phyloP scores from a whole-genome alignment of 2,888 invertebrate species.

The Lamellibrachia columna region DNA sequence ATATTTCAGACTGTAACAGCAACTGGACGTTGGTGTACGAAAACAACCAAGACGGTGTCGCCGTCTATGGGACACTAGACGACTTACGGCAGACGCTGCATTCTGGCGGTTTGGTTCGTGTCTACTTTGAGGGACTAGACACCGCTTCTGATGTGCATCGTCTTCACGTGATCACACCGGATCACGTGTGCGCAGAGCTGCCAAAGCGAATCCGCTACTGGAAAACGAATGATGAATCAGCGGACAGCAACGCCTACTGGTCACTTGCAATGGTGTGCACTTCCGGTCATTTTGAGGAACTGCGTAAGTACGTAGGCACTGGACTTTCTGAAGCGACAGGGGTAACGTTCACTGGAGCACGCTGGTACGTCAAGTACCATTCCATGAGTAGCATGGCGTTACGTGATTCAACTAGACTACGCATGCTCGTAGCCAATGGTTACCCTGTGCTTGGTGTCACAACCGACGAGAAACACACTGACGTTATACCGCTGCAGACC shows the following conservation, averaged over 20 bases:
- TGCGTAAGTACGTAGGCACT: neutral
- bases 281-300: conserved; percentile 2
- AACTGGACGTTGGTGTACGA: neutral
- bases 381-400: neutral
- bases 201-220: neutral
- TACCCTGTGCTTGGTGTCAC: neutral
- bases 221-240: neutral
- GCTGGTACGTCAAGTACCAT: neutral
- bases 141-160: neutral
- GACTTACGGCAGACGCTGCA: neutral
- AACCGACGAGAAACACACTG: neutral
- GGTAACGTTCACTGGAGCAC: neutral
- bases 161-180: neutral
- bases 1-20: neutral
- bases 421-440: neutral
- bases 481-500: neutral
- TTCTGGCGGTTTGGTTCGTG: neutral
- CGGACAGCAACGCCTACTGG: conserved; percentile 2
- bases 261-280: neutral
- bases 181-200: neutral
- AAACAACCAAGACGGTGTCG: neutral
- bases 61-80: neutral
- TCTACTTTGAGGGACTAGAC: neutral
- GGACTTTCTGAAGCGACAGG: neutral
- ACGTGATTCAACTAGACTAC: neutral